Evolutionary conservation across 2,888 invertebrate genomes (phyloP).

Genomic region (Volucella inanis): DNA sequence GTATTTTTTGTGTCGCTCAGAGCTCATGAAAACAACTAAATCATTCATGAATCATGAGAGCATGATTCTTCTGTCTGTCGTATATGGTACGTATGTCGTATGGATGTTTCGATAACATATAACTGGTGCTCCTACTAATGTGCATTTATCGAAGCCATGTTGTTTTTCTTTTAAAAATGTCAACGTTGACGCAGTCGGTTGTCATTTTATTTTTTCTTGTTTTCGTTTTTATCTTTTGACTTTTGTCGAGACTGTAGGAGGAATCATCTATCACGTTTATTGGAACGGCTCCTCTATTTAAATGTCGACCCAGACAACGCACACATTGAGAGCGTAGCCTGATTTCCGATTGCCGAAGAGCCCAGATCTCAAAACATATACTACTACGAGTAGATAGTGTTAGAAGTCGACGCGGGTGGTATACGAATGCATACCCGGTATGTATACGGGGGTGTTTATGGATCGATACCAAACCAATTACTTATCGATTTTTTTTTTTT

Average conservation of each 20-base stretch:
- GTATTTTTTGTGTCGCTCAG: not conserved
- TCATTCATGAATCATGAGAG: conserved; percentile 7
- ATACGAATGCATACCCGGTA: conserved; percentile 14
- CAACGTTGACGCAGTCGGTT: conserved; percentile 1
- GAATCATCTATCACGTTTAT: conserved; percentile 60
- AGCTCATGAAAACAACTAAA: conserved; percentile 25
- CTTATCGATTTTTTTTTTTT: conserved; percentile 50
- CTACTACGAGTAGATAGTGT: conserved; percentile 6
- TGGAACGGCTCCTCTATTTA: conserved; percentile 36
- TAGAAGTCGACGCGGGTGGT: conserved; percentile 15
- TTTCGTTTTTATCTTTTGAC: conserved; percentile 19
- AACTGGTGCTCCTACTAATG: too few species aligned
- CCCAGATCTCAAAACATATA: conserved; percentile 33
- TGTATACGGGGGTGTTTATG: conserved; percentile 3
- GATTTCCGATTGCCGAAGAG: conserved; percentile 33
- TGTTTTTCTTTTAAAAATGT: conserved; percentile 36
- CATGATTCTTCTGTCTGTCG: not conserved
- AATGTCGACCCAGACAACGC: conserved; percentile 53
- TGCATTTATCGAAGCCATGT: conserved; percentile 55
- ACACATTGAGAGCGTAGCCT: conserved; percentile 35
- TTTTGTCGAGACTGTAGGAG: conserved; percentile 24
- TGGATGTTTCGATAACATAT: conserved; percentile 4
- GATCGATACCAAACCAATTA: conserved; percentile 69
- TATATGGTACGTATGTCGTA: not conserved
- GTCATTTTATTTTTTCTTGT: conserved; percentile 1